A percentile compares a stretch with the other conserved stretches of the same genome.
These are phyloP conservation scores for Piscicola geometra DNA, from an alignment of 2,888 invertebrate species.

Conservation along the genomic window DNA sequence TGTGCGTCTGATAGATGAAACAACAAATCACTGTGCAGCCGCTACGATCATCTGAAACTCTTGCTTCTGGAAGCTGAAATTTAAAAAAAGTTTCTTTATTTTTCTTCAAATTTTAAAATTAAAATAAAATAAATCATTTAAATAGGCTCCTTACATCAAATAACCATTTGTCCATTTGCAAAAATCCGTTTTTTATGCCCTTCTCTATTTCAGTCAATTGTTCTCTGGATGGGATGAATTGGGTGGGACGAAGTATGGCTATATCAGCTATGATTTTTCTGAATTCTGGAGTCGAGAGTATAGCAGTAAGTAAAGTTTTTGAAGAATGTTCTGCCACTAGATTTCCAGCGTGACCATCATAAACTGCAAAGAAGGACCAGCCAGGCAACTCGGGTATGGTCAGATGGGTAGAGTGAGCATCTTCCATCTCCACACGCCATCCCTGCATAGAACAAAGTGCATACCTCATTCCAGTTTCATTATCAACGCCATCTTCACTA, in stretches of 20 bases:
- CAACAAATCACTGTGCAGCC: conserved; percentile 98
- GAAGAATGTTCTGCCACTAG: conserved; percentile 43
- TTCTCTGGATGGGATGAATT: conserved; percentile 53
- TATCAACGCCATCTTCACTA: conserved; percentile 74
- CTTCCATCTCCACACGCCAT: conserved; percentile 90
- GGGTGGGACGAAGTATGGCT: conserved; percentile 41
- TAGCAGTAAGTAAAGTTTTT: conserved; percentile 64
- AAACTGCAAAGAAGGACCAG: conserved; percentile 89
- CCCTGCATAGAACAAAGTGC: conserved; percentile 83
- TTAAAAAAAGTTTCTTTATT: neutral
- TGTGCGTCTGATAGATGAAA: conserved; percentile 78
- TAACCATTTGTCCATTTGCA: conserved; percentile 71
- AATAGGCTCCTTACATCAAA: conserved; percentile 42
- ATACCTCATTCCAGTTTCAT: conserved; percentile 81
- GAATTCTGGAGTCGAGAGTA: conserved; percentile 77
- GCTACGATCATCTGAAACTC: conserved; percentile 81
- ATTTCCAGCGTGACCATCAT: conserved; percentile 95
- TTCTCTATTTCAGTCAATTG: conserved; percentile 46
- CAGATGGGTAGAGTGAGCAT: conserved; percentile 86
- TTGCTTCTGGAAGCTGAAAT: conserved; percentile 58
- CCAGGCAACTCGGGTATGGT: conserved; percentile 64
- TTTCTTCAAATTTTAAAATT: no score
- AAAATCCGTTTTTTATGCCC: conserved; percentile 63
- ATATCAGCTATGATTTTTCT: conserved; percentile 8
- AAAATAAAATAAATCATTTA: no score